Base-by-base conservation (phyloP, 2,888 invertebrate genomes). In the Pyrgus malvae region DNA sequence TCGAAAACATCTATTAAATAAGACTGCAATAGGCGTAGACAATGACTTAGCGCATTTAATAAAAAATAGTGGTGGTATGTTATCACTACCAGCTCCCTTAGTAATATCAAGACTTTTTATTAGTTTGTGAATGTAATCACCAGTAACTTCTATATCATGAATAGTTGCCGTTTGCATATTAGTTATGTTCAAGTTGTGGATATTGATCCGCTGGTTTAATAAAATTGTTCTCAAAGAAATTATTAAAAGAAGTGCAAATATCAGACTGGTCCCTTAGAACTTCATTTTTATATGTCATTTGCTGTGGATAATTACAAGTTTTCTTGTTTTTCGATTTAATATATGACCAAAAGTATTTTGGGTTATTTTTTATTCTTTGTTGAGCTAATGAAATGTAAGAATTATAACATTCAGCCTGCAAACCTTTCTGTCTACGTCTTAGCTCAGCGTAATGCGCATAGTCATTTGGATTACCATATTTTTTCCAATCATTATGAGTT, bases 321-420 rank as follows among this genome's bases (percentile, higher is more conserved):
- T 49, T 44, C 9, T 41, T 25, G 8, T 21, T 55, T 40, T 48
- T 40, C 8, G 54, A 42, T 31, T 57, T 58, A 0, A 60, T 35
- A 29, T 56, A 60, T 0, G 27, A 48, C 51, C 55, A 61, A 17
- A 61, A 48, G 7, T 12, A 8, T 38, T 58, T 61, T 6, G 58
- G 55, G 16, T 53, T 38, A 1, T 7, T 19, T 46, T 29, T 29
- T 11, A 29, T 29, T 11, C 11, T n/a, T 11, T 29, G 29, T 29
- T 29, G 29, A n/a, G 11, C n/a, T 2, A 4, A 11, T 4, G 5
- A 11, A 6, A 11, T n/a, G 3, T 11, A 29, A 3, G 29, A 29
- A 2, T 1, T n/a, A 29, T 29, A 29, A 5, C 29, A 29, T 3
- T 29, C 29, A n/a, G 3, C 29, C 11, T 29, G 29, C 29, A 29